Conservation (phyloP, 2,797 vertebrate species). For the Knipowitschia caucasica region DNA sequence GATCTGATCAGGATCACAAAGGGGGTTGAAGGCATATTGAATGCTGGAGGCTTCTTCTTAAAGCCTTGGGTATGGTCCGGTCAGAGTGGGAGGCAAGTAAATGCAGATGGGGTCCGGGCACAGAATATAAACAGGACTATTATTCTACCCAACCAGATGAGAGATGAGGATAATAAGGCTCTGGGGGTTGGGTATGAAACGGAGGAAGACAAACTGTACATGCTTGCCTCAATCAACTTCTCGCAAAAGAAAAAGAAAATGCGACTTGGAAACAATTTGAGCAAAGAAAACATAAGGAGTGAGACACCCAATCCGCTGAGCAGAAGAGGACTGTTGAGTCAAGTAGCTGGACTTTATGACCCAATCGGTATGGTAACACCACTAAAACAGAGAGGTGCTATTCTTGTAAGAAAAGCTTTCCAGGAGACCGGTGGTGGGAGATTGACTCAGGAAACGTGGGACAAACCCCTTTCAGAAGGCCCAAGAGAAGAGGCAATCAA, state of each 20-base stretch:
- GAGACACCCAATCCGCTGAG: background rate
- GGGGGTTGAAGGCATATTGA: background rate
- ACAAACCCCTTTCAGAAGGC: background rate
- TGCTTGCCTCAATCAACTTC: too few species aligned
- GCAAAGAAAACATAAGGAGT: background rate
- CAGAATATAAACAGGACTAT: background rate
- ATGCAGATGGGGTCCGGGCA: too few species aligned
- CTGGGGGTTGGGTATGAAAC: background rate
- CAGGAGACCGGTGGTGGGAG: background rate
- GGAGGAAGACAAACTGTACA: background rate
- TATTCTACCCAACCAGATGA: background rate
- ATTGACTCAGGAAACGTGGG: background rate
- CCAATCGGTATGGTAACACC: background rate
- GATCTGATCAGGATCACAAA: too few species aligned
- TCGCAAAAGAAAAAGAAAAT: background rate
- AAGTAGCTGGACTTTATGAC: background rate
- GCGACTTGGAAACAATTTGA: background rate
- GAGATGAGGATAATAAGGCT: background rate
- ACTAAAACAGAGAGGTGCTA: background rate
- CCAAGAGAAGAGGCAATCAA: background rate
- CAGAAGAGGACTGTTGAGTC: background rate
- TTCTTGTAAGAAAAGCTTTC: conserved; percentile 1
- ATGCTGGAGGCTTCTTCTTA: background rate
- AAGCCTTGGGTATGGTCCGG: background rate
- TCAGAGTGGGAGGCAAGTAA: background rate